These are phyloP conservation scores for Ophthalmolycus amberensis DNA, from an alignment of 2,113 vertebrate species.

Conservation along the genomic window DNA sequence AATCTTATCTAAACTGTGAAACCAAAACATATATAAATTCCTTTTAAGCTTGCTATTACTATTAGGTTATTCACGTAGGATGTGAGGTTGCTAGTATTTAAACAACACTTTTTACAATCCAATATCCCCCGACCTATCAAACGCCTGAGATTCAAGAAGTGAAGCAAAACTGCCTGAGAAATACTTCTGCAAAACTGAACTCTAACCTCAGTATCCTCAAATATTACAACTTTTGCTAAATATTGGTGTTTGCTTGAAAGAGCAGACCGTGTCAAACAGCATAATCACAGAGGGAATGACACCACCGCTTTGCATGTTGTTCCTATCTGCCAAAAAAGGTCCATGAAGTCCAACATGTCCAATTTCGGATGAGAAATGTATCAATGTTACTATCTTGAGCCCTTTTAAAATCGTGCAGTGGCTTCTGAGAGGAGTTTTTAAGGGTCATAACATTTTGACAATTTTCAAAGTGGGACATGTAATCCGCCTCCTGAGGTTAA, in stretches of 20 bases:
- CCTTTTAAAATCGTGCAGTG: neutral
- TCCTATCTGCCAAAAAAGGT: neutral
- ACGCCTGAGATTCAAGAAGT: constrained; percentile 10
- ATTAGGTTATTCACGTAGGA: neutral
- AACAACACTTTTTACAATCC: neutral
- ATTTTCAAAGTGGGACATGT: neutral
- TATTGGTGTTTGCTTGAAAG: neutral
- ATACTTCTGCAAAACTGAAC: constrained; percentile 18
- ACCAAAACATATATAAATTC: neutral
- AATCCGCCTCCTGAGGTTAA: constrained; percentile 8
- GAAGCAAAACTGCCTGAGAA: neutral
- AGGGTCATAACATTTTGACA: neutral
- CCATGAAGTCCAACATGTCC: neutral
- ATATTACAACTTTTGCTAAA: neutral
- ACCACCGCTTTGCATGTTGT: neutral
- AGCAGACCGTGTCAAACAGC: neutral
- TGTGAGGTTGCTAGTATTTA: neutral
- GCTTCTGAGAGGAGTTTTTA: neutral
- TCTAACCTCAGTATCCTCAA: neutral
- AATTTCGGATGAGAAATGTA: neutral
- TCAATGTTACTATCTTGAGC: neutral
- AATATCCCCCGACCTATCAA: neutral
- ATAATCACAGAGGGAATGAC: neutral
- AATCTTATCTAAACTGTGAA: neutral
- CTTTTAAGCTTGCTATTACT: constrained; percentile 7